phyloP scores from a whole-genome alignment of 2,113 vertebrate species.

The Choloepus hoffmanni region DNA sequence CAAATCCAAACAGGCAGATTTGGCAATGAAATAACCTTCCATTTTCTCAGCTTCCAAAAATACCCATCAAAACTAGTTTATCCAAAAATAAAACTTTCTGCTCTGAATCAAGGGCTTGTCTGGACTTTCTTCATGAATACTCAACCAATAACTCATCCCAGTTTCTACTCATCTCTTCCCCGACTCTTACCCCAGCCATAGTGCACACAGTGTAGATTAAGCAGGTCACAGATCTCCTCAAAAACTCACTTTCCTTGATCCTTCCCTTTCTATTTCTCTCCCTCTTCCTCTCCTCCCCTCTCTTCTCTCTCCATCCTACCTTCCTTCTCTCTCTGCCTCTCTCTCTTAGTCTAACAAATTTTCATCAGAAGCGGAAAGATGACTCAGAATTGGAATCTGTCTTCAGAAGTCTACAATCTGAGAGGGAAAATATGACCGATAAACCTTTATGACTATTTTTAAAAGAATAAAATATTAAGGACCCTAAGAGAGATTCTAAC shows the following conservation, averaged over 20 bases:
- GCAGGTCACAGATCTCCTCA: background rate
- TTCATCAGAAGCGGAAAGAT: background rate
- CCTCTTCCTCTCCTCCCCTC: background rate
- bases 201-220: fast-evolving
- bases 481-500: background rate
- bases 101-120: conserved; percentile 23
- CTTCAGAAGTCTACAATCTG: background rate
- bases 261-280: background rate
- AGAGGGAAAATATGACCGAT: background rate
- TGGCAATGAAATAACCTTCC: conserved; percentile 65
- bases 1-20: conserved; percentile 75
- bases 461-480: background rate
- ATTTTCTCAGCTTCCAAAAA: conserved; percentile 76
- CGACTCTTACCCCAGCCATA: background rate
- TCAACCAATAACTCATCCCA: background rate
- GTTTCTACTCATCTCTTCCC: background rate
- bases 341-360: too few relatives aligned
- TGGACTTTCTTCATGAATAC: conserved; percentile 29
- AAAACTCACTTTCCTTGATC: background rate
- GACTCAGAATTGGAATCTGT: background rate
- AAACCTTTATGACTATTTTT: background rate
- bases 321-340: background rate
- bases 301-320: background rate
- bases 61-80: conserved; percentile 70
- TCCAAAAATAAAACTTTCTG: conserved; percentile 65